phyloP scores from a whole-genome alignment of 2,797 vertebrate species.

The Dendrocincla tyrannina region DNA sequence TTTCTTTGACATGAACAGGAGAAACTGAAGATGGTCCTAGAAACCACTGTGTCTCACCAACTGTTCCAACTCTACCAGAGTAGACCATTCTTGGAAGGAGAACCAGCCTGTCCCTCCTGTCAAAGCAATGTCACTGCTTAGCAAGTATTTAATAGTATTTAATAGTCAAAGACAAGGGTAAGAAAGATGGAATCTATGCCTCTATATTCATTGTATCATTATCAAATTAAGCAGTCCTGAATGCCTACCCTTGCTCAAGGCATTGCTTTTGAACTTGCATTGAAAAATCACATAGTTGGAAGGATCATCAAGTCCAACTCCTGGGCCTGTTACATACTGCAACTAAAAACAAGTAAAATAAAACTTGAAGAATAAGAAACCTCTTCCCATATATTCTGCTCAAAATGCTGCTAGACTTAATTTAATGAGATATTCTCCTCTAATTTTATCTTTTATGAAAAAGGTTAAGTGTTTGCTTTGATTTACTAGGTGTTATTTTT shows the following conservation, averaged over 20 bases:
- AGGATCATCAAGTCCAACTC: background rate
- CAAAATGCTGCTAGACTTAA: background rate
- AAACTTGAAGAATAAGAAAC: background rate
- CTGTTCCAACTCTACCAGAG: background rate
- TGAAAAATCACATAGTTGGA: background rate
- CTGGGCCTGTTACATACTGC: background rate
- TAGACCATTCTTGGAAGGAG: background rate
- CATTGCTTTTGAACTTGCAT: background rate
- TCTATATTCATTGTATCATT: background rate
- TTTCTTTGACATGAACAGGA: background rate
- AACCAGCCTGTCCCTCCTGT: background rate
- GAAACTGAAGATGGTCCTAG: background rate
- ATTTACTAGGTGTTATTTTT: background rate
- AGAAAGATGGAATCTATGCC: background rate
- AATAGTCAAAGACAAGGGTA: background rate
- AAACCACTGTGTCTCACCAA: background rate
- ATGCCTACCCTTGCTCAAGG: background rate
- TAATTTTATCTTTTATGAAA: background rate
- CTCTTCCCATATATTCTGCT: background rate
- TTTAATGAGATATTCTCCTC: background rate
- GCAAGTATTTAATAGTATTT: background rate
- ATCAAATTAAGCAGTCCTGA: background rate
- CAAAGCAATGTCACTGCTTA: background rate
- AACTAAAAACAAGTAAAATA: background rate
- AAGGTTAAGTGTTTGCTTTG: background rate